Evolutionary conservation across 2,888 invertebrate genomes (phyloP), one percentile per base, ranked within the genome.

Genomic region (Sipha maydis): DNA sequence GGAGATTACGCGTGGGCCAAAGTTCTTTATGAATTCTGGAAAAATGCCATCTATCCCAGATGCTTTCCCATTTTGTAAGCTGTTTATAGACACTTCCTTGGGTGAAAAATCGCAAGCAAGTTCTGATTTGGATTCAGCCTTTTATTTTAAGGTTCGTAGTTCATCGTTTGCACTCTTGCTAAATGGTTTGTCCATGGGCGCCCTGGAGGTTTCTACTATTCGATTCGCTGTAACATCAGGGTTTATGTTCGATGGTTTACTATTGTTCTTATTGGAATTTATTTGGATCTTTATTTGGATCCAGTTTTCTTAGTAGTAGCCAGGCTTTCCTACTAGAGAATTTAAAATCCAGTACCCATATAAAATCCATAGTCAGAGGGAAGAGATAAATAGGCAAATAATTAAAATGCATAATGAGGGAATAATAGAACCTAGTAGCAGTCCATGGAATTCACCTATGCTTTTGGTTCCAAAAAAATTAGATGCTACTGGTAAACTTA

Each of bases 351-450:
- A 76, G n/a, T n/a, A n/a, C n/a, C n/a, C n/a, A n/a, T n/a, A n/a
- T n/a, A n/a, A n/a, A n/a, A n/a, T n/a, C n/a, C 69, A 69, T 69
- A 69, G 69, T 69, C 69, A 69, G 28, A 69, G 69, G 69, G 69
- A 69, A 8, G 69, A 69, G 21, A 69, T 69, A n/a, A n/a, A n/a
- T n/a, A n/a, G n/a, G n/a, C n/a, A n/a, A n/a, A n/a, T n/a, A n/a
- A n/a, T n/a, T n/a, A n/a, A n/a, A n/a, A n/a, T n/a, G n/a, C n/a
- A n/a, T n/a, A n/a, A n/a, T n/a, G n/a, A n/a, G n/a, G n/a, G n/a
- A n/a, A n/a, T n/a, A n/a, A n/a, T n/a, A n/a, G n/a, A n/a, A n/a
- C n/a, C n/a, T n/a, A n/a, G n/a, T n/a, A n/a, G n/a, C n/a, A n/a
- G n/a, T n/a, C n/a, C n/a, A n/a, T n/a, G n/a, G n/a, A n/a, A n/a